Evolutionary conservation across 2,113 vertebrate genomes (phyloP).

Genomic region (Arvicanthis niloticus): DNA sequence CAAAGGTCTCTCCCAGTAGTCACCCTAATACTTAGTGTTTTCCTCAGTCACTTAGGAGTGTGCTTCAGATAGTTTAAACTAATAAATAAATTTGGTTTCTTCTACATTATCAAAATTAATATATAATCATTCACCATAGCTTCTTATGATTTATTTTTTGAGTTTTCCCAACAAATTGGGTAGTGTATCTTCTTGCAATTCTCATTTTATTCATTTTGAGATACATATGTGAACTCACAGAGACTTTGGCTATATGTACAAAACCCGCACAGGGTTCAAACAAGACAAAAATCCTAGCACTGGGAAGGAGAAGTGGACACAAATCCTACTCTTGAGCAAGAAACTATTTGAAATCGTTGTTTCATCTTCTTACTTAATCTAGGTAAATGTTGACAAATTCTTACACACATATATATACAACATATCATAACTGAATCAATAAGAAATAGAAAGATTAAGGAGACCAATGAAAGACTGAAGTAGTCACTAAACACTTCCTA

Average conservation of each 20-base stretch:
- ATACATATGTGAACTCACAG: background rate
- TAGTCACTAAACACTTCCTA: background rate
- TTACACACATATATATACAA: background rate
- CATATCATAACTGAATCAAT: background rate
- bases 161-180: background rate
- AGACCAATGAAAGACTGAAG: background rate
- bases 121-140: background rate
- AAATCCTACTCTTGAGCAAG: background rate
- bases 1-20: background rate
- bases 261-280: background rate
- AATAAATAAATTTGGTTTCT: background rate
- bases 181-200: background rate
- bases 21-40: background rate
- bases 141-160: background rate
- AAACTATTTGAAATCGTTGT: background rate
- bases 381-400: background rate
- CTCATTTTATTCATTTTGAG: background rate
- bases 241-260: background rate
- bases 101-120: background rate
- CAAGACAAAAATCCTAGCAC: background rate
- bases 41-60: background rate
- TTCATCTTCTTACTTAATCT: background rate
- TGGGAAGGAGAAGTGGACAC: background rate
- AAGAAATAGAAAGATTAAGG: background rate
- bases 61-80: background rate